Conservation (phyloP, 2,888 invertebrate genomes). For the Tipula lateralis region DNA sequence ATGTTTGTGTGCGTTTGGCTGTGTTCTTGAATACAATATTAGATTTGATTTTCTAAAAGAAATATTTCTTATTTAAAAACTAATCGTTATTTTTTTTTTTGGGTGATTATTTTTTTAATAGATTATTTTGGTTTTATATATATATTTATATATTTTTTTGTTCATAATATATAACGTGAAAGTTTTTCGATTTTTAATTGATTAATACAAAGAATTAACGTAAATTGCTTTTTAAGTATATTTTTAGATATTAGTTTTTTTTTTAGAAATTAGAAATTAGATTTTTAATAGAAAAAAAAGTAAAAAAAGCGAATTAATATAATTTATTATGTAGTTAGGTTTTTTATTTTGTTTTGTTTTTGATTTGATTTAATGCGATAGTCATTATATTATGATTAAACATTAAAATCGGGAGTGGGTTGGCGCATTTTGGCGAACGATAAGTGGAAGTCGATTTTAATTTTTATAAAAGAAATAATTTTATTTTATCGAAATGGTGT, state of each 20-base stretch:
- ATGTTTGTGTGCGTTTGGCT: too few relatives aligned
- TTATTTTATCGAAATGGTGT: not conserved
- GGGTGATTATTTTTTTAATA: conserved; percentile 31
- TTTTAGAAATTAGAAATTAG: not conserved
- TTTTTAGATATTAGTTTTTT: conserved; percentile 31
- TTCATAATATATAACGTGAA: not conserved
- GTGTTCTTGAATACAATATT: conserved; percentile 30
- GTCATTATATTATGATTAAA: not conserved
- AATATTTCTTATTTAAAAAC: conserved; percentile 29
- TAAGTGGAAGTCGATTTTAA: not conserved
- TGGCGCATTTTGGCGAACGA: not conserved
- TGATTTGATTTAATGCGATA: not conserved
- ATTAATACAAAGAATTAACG: conserved; percentile 20
- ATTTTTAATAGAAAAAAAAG: not conserved
- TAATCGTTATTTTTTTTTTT: conserved; percentile 12
- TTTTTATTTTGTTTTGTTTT: not conserved
- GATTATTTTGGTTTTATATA: conserved; percentile 30
- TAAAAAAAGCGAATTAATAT: not conserved
- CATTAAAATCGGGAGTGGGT: conserved; percentile 8
- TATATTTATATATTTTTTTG: conserved; percentile 25
- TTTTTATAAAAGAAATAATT: not conserved
- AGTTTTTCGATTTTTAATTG: conserved; percentile 25
- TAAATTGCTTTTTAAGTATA: conserved; percentile 32
- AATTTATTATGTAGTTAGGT: not conserved
- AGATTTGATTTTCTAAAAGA: conserved; percentile 28